A percentile compares a stretch with the other conserved stretches of the same genome.
phyloP scores from a whole-genome alignment of 2,113 vertebrate genomes.

The Pao palembangensis region DNA sequence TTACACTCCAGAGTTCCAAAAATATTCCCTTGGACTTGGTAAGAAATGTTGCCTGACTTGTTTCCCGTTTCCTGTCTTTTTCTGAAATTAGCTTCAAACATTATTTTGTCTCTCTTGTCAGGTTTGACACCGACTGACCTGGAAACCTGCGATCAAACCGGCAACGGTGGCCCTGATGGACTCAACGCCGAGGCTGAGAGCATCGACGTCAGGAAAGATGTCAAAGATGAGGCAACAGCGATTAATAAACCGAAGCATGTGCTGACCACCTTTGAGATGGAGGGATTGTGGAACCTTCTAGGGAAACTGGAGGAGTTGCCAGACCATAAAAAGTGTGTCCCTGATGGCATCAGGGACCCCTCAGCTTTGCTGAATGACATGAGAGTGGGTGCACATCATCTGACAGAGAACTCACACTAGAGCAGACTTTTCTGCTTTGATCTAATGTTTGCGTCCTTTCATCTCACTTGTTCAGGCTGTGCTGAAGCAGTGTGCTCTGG shows the following conservation, averaged over 20 bases:
- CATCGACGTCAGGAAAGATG: slow-evolving; percentile 20
- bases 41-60: slow-evolving; percentile 43
- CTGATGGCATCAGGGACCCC: slow-evolving; percentile 85
- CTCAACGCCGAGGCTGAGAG: slow-evolving; percentile 41
- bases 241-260: slow-evolving; percentile 39
- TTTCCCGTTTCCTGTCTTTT: not conserved
- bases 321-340: slow-evolving; percentile 90
- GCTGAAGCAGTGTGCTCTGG: slow-evolving; percentile 81
- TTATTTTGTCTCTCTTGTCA: slow-evolving; percentile 19
- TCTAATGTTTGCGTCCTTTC: not conserved
- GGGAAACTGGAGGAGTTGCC: slow-evolving; percentile 92
- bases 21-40: slow-evolving; percentile 93
- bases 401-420: not conserved
- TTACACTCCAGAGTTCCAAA: slow-evolving; percentile 95
- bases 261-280: slow-evolving; percentile 90
- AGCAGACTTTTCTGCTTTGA: not conserved
- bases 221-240: slow-evolving; percentile 35
- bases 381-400: slow-evolving; percentile 71
- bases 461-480: slow-evolving; percentile 71
- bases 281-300: slow-evolving; percentile 90
- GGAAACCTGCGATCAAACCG: slow-evolving; percentile 35
- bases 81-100: not conserved
- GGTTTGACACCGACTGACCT: slow-evolving; percentile 66
- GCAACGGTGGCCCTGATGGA: slow-evolving; percentile 52
- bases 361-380: slow-evolving; percentile 86